These are phyloP conservation scores for Umimayanthus chanpuru DNA, from an alignment of 92 coral and sea anemone genomes.

Conservation along the genomic window DNA sequence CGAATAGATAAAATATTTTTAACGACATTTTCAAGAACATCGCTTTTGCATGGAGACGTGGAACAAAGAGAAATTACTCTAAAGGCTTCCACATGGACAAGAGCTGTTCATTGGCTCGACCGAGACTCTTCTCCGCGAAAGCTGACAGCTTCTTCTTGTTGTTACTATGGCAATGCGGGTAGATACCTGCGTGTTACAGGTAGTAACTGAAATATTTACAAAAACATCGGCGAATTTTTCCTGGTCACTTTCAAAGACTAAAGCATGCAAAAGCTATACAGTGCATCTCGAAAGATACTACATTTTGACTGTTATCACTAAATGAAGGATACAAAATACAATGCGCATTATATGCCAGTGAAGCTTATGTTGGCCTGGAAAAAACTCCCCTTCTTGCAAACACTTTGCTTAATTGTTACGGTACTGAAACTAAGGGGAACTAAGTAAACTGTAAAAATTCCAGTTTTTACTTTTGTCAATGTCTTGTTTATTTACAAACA, in stretches of 20 bases:
- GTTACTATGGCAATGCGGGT: neutral
- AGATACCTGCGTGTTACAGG: constrained; percentile 4
- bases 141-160: neutral
- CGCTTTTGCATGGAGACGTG: neutral
- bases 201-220: neutral
- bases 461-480: no score
- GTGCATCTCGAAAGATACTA: neutral
- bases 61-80: neutral
- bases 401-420: no score
- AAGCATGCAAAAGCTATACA: neutral
- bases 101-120: neutral
- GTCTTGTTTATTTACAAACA: no score
- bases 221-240: neutral
- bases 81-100: neutral
- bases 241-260: neutral
- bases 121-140: constrained; percentile 4
- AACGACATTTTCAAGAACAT: neutral
- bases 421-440: no score
- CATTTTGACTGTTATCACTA: neutral
- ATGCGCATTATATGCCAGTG: no score
- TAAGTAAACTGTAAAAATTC: no score
- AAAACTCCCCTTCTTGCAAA: no score
- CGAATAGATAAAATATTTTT: neutral
- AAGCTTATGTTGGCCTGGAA: no score
- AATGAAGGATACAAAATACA: no score